phyloP scores from a whole-genome alignment of 2,797 vertebrate genomes.

The Coreius guichenoti region DNA sequence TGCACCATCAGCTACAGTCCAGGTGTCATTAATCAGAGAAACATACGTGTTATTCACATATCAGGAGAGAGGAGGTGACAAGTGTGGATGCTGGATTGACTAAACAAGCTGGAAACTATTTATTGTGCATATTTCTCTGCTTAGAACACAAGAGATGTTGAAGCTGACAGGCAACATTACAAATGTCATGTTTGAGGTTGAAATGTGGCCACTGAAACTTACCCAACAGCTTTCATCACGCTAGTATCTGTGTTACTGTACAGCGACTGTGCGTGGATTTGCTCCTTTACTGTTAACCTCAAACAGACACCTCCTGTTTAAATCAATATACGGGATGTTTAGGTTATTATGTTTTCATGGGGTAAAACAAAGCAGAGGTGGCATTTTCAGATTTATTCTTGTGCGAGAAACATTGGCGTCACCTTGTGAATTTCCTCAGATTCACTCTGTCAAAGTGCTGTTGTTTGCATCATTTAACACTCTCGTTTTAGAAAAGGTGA shows the following conservation, averaged over 20 bases:
- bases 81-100: slow-evolving; percentile 1
- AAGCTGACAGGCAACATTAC: slow-evolving; percentile 1
- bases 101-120: slow-evolving; percentile 26
- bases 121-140: slow-evolving; percentile 20
- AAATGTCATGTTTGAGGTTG: slow-evolving; percentile 32
- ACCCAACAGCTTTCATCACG: neutral
- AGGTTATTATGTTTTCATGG: neutral
- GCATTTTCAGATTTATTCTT: neutral
- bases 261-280: neutral
- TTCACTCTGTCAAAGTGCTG: neutral
- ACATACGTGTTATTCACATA: slow-evolving; percentile 75
- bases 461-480: slow-evolving; percentile 7
- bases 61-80: slow-evolving; percentile 72
- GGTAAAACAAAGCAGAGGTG: neutral
- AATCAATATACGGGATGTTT: neutral
- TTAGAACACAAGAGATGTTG: neutral
- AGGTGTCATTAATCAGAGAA: slow-evolving; percentile 81
- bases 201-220: neutral
- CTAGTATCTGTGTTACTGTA: neutral
- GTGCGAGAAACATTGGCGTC: neutral
- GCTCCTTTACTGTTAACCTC: neutral
- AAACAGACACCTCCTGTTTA: neutral
- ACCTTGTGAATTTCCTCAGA: slow-evolving; percentile 4
- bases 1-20: slow-evolving; percentile 66
- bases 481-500: slow-evolving; percentile 4